Base-by-base conservation (phyloP, 2,888 invertebrate genomes). In the Trissolcus brochymenae region DNA sequence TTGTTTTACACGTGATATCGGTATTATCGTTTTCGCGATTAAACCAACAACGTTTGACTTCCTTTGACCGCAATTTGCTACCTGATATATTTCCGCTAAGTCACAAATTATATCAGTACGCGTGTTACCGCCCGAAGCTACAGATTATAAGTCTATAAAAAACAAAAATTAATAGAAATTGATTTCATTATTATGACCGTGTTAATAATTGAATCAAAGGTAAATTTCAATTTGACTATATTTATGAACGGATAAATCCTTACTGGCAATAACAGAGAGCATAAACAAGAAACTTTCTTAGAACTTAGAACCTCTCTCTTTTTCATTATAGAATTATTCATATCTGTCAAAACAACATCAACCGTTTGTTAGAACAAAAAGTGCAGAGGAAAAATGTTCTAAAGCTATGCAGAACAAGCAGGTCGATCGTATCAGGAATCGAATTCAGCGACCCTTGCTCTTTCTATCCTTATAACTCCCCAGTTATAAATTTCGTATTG, bases 31-130 rank as follows among this genome's bases (percentile, higher is more conserved):
- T 50, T 29, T 21, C 46, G 65, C 68, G 72, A 77, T 77, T 72
- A 77, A 73, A 73, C 65, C 41, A 65, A 77, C 77, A 73, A 73
- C 73, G 53, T 77, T 73, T 65, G 60, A 77, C 77, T 77, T 77
- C 77, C 73, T 77, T n/a, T 70, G 77, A 77, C 77, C 77, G 73
- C 73, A 73, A 77, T 77, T 77, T 73, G 77, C 77, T 77, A 77
- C 77, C 40, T 77, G 77, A 35, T 35, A 35, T 77, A 77, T 77
- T 77, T 77, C 72, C 77, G 50, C 65, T 65, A 65, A 59, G 71
- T 59, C 59, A 67, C 72, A 76, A 72, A 67, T 66, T 65, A 35
- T 43, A 61, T 46, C 62, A 66, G 51, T 62, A 57, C 55, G 60
- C 76, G 55, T 61, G 71, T 55, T 61, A 65, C 64, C 61, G 70